phyloP scores from a whole-genome alignment of 2,888 invertebrate genomes.

The Nemoura dubitans region DNA sequence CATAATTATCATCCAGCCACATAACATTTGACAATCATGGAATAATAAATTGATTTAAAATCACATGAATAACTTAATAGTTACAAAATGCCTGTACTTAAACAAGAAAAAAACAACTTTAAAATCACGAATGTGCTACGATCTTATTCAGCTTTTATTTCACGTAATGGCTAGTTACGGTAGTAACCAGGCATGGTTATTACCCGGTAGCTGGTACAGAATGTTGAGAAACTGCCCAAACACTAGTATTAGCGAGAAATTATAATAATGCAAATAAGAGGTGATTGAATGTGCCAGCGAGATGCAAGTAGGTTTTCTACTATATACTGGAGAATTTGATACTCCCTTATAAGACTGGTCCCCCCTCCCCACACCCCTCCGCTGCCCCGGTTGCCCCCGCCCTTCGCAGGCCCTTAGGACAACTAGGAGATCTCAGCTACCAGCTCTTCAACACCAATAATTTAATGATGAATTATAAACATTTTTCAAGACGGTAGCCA shows the following conservation, averaged over 20 bases:
- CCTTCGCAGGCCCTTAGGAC: background rate
- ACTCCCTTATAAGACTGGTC: constrained; percentile 17
- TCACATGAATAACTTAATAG: constrained; percentile 15
- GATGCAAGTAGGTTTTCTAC: constrained; percentile 17
- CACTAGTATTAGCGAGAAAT: constrained; percentile 30
- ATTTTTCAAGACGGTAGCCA: constrained; percentile 37
- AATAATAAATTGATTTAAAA: constrained; percentile 23
- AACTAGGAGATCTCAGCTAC: constrained; percentile 12
- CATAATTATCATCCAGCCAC: background rate
- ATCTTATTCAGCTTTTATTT: constrained; percentile 48
- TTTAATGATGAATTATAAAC: constrained; percentile 40
- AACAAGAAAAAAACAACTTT: constrained; percentile 16
- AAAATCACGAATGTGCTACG: constrained; percentile 24
- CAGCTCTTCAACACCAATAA: constrained; percentile 41
- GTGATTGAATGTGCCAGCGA: constrained; percentile 34
- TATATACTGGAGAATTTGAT: constrained; percentile 19
- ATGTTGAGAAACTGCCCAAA: constrained; percentile 40
- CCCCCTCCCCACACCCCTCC: too few species aligned
- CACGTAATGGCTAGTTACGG: constrained; percentile 49
- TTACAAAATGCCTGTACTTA: constrained; percentile 10
- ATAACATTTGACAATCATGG: constrained; percentile 15
- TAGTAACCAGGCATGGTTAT: constrained; percentile 46
- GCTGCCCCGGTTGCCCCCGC: background rate
- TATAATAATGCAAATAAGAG: constrained; percentile 42
- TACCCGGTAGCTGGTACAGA: constrained; percentile 49